phyloP scores from a whole-genome alignment of 2,797 vertebrate species.

The Trachops cirrhosus region DNA sequence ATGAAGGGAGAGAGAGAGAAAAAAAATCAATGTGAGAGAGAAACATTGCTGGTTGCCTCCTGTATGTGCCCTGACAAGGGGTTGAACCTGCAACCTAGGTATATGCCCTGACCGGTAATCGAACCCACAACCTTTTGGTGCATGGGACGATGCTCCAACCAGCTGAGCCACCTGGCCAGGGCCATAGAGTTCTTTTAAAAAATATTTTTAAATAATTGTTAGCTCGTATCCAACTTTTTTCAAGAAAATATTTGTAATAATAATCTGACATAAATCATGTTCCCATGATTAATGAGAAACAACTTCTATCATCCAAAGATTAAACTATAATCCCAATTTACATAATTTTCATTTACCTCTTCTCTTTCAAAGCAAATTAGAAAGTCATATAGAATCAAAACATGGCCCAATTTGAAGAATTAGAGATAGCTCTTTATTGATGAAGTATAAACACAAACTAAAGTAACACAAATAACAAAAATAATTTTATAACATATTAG shows the following conservation, averaged over 20 bases:
- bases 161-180: background rate
- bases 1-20: background rate
- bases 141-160: background rate
- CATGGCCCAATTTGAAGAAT: background rate
- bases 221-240: background rate
- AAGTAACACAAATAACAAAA: background rate
- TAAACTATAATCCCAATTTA: background rate
- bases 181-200: background rate
- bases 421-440: background rate
- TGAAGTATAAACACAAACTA: background rate
- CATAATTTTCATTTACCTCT: background rate
- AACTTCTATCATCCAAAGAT: background rate
- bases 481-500: background rate
- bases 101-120: background rate
- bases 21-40: background rate
- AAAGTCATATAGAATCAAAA: background rate
- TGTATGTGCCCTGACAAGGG: background rate
- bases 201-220: background rate
- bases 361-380: background rate
- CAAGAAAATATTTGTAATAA: background rate
- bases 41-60: background rate
- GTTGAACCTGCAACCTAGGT: background rate
- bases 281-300: background rate
- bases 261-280: background rate
- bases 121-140: background rate